Base-by-base conservation (phyloP, 1,140 invertebrate species). In the Neelides sp. region DNA sequence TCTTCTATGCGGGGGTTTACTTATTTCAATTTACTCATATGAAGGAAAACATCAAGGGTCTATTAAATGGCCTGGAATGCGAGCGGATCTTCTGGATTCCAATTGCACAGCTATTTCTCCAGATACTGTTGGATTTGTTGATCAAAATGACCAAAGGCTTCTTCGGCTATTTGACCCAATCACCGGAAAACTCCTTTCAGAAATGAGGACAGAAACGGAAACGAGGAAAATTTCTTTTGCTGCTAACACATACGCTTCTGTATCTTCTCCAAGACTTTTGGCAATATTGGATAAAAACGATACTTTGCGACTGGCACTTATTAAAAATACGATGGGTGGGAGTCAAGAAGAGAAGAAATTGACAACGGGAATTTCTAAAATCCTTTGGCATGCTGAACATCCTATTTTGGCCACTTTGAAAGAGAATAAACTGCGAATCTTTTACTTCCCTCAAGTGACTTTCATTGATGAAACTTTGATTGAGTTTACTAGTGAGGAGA, bases 321-420 rank as follows among this genome's bases (percentile, higher is more conserved):
- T 57, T 8, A 56, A 54, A 42, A 34, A 36, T 8, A 52, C 43
- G 23, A 53, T 53, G 32, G 54, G 54, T 17, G 41, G 45, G 2
- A 26, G 24, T 12, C 48, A 58, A 17, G 26, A 32, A 20, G 43
- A 46, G 10, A 34, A 40, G 26, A 48, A 51, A 46, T 27, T 62
- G n/a, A 45, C 42, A 12, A 51, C 74, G 19, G 86, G 89, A 75
- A 77, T 89, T 2, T 77, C 83, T 27, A 79, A 79, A 13, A 75
- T 91, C 36, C 71, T 71, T 53, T 93, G 89, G 86, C 86, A 88
- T 61, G 79, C 78, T 45, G 77, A 79, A 49, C 76, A 80, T 2
- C 90, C 90, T 65, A 85, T 91, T 63, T 67, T 94, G 51, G 83
- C 82, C 22, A 83, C 82, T 1, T 77, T 93, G 50, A 75, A 87